Conservation (phyloP, 2,888 invertebrate species). For the Penaeus monodon region DNA sequence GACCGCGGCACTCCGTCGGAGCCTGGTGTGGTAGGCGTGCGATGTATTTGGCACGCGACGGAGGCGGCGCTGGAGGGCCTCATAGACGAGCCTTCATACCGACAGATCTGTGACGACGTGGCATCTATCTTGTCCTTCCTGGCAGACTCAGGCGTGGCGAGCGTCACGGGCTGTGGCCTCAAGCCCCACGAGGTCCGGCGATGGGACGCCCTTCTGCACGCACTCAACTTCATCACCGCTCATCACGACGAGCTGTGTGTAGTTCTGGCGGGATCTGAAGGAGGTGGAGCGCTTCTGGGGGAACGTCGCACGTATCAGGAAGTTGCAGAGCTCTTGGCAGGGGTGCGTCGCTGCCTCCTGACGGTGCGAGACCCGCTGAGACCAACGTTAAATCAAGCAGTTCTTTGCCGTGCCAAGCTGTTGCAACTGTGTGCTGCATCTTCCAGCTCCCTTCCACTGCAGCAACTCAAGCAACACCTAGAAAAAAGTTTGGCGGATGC, state of each 20-base stretch:
- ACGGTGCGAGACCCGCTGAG: constrained; percentile 56
- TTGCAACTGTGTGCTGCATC: constrained; percentile 61
- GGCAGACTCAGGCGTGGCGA: constrained; percentile 56
- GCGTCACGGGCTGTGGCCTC: constrained; percentile 51
- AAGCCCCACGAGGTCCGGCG: constrained; percentile 54
- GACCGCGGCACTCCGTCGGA: constrained; percentile 55
- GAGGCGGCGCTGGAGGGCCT: constrained; percentile 56
- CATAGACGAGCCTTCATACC: constrained; percentile 55
- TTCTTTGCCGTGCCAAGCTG: constrained; percentile 63
- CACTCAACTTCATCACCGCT: constrained; percentile 58
- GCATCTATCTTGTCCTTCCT: constrained; percentile 54
- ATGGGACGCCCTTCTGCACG: constrained; percentile 63
- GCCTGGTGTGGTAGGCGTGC: constrained; percentile 57
- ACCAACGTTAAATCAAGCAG: constrained; percentile 64
- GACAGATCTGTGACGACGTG: constrained; percentile 62
- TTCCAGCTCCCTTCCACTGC: constrained; percentile 45
- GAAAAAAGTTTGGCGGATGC: constrained; percentile 52
- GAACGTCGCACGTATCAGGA: constrained; percentile 60
- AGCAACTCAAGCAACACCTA: constrained; percentile 61
- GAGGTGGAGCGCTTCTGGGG: constrained; percentile 33
- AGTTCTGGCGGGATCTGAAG: constrained; percentile 45
- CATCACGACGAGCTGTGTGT: constrained; percentile 61
- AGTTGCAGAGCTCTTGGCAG: constrained; percentile 56
- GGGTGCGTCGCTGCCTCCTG: constrained; percentile 56
- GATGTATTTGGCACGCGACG: constrained; percentile 63